Conservation (phyloP, 2,113 vertebrate genomes). For the Tragelaphus scriptus region DNA sequence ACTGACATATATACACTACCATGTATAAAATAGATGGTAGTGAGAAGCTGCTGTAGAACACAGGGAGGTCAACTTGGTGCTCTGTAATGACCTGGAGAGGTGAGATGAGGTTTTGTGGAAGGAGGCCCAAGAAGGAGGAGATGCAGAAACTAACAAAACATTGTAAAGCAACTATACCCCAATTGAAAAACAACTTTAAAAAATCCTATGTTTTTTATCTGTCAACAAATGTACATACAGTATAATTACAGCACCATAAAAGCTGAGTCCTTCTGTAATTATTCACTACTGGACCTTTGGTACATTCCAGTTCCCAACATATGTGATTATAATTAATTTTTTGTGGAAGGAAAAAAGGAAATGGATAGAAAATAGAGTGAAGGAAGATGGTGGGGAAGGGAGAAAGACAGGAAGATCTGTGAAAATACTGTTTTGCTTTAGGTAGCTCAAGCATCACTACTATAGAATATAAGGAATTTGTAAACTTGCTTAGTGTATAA, state of each 20-base stretch:
- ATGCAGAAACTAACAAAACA: not conserved
- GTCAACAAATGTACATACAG: rapidly evolving
- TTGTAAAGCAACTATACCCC: not conserved
- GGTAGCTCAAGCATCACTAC: not conserved
- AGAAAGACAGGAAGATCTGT: not conserved
- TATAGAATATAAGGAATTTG: not conserved
- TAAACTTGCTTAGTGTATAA: not conserved
- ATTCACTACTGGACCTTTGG: not conserved
- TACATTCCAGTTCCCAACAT: not conserved
- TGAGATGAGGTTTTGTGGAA: not conserved
- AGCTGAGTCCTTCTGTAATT: not conserved
- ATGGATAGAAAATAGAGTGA: not conserved
- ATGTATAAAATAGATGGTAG: not conserved
- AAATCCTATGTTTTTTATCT: not conserved
- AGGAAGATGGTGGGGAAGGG: not conserved
- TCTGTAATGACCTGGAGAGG: not conserved
- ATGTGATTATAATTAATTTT: not conserved
- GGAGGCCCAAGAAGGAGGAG: not conserved
- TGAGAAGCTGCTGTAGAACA: not conserved
- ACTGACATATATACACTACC: not conserved
- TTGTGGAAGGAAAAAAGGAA: not conserved
- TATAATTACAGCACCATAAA: not conserved
- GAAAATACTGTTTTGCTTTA: not conserved
- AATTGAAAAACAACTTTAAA: not conserved
- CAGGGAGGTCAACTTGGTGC: not conserved